Conservation (phyloP, 64 coral and sea anemone species). For the Astreopora myriophthalma region DNA sequence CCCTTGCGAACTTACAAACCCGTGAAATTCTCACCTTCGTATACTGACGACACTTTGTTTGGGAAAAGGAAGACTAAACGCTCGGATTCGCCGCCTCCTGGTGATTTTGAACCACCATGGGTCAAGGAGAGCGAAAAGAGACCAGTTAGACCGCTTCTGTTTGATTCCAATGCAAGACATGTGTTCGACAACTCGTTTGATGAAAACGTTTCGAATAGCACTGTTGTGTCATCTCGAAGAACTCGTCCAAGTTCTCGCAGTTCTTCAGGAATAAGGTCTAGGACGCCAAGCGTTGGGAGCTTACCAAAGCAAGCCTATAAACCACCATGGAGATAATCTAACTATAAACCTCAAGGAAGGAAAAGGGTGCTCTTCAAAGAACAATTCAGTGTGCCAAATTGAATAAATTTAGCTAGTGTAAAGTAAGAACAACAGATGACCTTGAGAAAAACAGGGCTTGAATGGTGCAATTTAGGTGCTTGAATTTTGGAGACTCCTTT, state of each 20-base stretch:
- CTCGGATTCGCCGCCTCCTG: slow-evolving; percentile 54
- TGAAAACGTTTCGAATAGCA: neutral
- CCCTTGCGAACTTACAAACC: slow-evolving; percentile 61
- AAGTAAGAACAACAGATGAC: too few relatives aligned
- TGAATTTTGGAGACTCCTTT: too few relatives aligned
- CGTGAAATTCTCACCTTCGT: slow-evolving; percentile 79
- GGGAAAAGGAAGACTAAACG: slow-evolving; percentile 76
- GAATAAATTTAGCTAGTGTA: too few relatives aligned
- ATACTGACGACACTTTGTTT: slow-evolving; percentile 77
- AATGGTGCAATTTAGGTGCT: too few relatives aligned
- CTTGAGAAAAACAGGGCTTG: too few relatives aligned
- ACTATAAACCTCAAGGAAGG: too few relatives aligned
- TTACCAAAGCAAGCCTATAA: neutral
- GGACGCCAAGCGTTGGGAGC: neutral
- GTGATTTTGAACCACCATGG: slow-evolving; percentile 73
- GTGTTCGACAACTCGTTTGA: slow-evolving; percentile 47
- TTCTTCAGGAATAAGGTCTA: neutral
- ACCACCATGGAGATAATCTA: slow-evolving; percentile 60
- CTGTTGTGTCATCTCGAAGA: neutral
- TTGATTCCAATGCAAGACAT: slow-evolving; percentile 58
- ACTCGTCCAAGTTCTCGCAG: neutral
- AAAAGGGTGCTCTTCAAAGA: too few relatives aligned
- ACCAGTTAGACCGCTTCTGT: slow-evolving; percentile 57
- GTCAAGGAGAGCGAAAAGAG: slow-evolving; percentile 57
- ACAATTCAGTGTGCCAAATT: too few relatives aligned